Base-by-base conservation (phyloP, 30 jellyfish, hydroid and myxozoan species). In the Rhopilema esculentum region DNA sequence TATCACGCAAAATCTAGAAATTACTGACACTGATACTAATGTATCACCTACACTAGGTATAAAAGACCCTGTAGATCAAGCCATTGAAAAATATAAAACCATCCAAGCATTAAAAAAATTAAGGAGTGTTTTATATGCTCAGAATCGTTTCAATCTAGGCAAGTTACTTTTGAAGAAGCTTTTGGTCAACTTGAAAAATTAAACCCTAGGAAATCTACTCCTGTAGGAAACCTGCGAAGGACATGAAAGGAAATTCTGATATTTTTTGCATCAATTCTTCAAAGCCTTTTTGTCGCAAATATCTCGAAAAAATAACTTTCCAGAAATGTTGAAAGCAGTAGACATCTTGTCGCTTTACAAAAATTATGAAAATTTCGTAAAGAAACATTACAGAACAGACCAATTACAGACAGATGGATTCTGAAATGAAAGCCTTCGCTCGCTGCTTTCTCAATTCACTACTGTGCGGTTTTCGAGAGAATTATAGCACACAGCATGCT, bases 401-500 rank as follows among this genome's bases (percentile, higher is more conserved):
- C 40, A 50, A n/a, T 57, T 77, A 78, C 30, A 52, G 77, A 57
- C 25, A 29, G 24, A 53, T 7, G 77, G 78, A 78, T 27, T 12
- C 27, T 57, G 78, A 78, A 30, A 22, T 51, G 8, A 24, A 51
- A 27, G 77, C 88, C 63, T 78, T 18, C 16, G 78, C n/a, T 22
- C 0, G 17, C 27, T 19, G 65, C 65, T 78, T 78, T 57, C 78
- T 78, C 66, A 51, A 0, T 53, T 66, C 77, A 2, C 22, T 78
- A n/a, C 78, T 52, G 0, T 78, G 77, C 33, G 66, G 78, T 66
- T 80, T 62, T 80, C 30, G 90, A 8, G 65, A 62, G 27, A 48
- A 30, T 4, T 69, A 80, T 48, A 65, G 49, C 50, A n/a, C 83
- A 18, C 90, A 80, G 53, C 90, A 80, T 63, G 69, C 82, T 0